A percentile compares a stretch with the other conserved stretches of the same genome.
These are phyloP conservation scores for Lithobates sylvaticus DNA, from an alignment of 2,797 vertebrate species.

Conservation along the genomic window DNA sequence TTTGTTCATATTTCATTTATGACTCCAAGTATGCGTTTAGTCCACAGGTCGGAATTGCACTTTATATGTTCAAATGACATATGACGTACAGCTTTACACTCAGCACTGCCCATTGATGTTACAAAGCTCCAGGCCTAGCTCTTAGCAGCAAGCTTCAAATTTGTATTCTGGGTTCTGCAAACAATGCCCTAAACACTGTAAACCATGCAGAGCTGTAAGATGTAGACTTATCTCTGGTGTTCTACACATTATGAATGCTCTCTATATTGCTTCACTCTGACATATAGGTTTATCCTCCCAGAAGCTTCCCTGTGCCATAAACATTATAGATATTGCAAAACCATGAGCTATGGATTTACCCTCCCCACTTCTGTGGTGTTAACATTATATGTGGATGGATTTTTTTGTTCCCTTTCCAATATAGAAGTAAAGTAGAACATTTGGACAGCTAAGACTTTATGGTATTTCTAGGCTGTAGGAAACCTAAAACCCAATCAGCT, in stretches of 20 bases:
- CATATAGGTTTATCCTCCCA: constrained; percentile 58
- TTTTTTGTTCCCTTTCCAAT: constrained; percentile 31
- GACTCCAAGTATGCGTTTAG: not conserved
- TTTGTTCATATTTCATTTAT: not conserved
- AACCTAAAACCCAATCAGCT: constrained; percentile 23
- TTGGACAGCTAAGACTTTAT: constrained; percentile 21
- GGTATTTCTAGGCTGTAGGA: constrained; percentile 41
- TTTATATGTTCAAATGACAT: not conserved
- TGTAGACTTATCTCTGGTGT: constrained; percentile 17
- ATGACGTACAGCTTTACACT: constrained; percentile 25
- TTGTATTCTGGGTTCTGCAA: constrained; percentile 41
- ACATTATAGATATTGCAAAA: constrained; percentile 59
- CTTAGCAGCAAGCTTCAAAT: constrained; percentile 39
- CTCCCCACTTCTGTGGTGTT: constrained; percentile 28
- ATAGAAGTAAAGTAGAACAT: constrained; percentile 36
- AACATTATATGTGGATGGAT: constrained; percentile 53
- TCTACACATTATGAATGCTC: constrained; percentile 45
- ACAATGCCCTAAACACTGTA: constrained; percentile 43
- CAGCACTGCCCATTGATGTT: constrained; percentile 14
- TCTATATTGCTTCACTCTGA: constrained; percentile 40
- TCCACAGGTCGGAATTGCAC: not conserved
- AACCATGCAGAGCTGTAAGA: constrained; percentile 3
- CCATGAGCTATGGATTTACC: constrained; percentile 46
- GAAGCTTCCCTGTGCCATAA: constrained; percentile 46
- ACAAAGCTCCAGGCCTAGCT: constrained; percentile 42